Evolutionary conservation across 2,797 vertebrate genomes (phyloP), one percentile per base, ranked within the genome.

Genomic region (Peromyscus nudipes): DNA sequence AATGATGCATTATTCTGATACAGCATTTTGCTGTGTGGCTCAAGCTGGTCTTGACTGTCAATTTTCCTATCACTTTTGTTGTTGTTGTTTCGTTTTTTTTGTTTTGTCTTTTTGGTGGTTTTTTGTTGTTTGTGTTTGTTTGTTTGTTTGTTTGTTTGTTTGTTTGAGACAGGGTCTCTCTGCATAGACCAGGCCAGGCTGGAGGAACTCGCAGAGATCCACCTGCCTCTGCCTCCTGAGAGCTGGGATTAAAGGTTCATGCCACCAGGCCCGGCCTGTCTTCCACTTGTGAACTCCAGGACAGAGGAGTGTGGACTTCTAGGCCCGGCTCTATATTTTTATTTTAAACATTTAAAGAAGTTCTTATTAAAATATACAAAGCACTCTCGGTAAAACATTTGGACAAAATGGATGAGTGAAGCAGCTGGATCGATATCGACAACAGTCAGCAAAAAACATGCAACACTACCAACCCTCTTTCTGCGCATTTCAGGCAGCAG

Each of bases 361-460:
- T 37, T 95, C 21, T 85, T 85, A 91, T 55, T 77, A 49, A 96
- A 96, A 62, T 57, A 2, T 40, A 88, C 43, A 83, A 92, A 97
- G 94, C 31, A 49, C 14, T 46, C 25, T 91, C 49, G 23, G 21
- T 62, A 84, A 95, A 92, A 89, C 76, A 79, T 71, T 65, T 80
- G 75, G 43, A 86, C 31, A 75, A 92, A 92, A 80, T 64, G 49
- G 85, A 83, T 75, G 23, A 69, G 46, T 23, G 31, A 85, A 95
- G 55, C 37, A 92, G 37, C 0, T 55, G 29, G 57, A 29, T 86
- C 12, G 79, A 91, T 90, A 37, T 92, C 60, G 73, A 82, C 6
- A 73, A 46, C n/a, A 17, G 52, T 92, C n/a, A 81, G 31, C 79
- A 64, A 81, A 60, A 37, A 57, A 75, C 57, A 16, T 29, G 11